phyloP scores from a whole-genome alignment of 2,888 invertebrate species.

The Opisthograptis luteolata region DNA sequence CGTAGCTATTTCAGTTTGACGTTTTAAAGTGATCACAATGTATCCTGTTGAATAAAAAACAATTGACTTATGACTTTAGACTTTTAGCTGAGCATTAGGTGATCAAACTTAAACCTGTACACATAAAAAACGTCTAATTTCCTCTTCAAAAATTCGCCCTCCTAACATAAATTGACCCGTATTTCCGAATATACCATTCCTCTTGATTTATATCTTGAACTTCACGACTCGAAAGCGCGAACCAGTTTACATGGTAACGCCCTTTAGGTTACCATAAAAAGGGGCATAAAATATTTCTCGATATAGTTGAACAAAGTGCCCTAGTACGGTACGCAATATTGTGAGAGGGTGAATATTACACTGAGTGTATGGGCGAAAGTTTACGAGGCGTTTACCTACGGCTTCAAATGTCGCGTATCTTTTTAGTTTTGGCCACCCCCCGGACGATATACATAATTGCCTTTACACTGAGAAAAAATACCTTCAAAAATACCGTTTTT shows the following conservation, averaged over 20 bases:
- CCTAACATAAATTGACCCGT: constrained; percentile 14
- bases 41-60: too few relatives aligned
- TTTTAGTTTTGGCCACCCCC: background rate
- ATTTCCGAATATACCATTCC: constrained; percentile 11
- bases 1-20: too few relatives aligned
- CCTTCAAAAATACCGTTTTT: too few relatives aligned
- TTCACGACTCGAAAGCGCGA: constrained; percentile 33
- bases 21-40: too few relatives aligned
- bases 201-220: constrained; percentile 39
- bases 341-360: constrained; percentile 23
- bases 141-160: background rate
- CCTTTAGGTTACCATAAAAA: constrained; percentile 36
- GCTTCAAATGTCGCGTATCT: constrained; percentile 15
- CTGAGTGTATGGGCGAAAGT: constrained; percentile 19
- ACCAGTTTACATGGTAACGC: constrained; percentile 32
- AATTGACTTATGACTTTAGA: too few relatives aligned
- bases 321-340: constrained; percentile 18
- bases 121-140: background rate
- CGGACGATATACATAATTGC: too few relatives aligned
- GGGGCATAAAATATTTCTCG: constrained; percentile 36
- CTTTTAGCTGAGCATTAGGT: too few relatives aligned
- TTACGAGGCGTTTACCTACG: constrained; percentile 18
- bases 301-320: constrained; percentile 34
- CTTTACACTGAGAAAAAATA: too few relatives aligned
- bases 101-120: too few relatives aligned